Percentiles rank a stretch among this genome's conserved stretches.
These are phyloP conservation scores for Glyptemys insculpta DNA, from an alignment of 2,797 vertebrate species.

Conservation along the genomic window DNA sequence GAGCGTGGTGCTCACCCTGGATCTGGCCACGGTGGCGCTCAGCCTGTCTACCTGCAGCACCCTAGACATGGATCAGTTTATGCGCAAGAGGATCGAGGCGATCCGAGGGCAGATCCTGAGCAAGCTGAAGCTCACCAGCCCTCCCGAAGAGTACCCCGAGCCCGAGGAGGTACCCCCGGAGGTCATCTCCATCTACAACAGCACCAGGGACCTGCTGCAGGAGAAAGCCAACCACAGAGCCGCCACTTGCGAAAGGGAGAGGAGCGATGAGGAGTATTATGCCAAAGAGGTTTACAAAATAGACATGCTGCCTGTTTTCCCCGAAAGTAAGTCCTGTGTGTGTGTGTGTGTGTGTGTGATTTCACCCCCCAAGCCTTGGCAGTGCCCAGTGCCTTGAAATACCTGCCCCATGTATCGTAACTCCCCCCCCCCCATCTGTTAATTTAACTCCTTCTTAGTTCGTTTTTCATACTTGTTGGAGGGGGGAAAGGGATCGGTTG, in stretches of 20 bases:
- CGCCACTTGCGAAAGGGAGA: slow-evolving; percentile 93
- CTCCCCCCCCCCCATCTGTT: not conserved
- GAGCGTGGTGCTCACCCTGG: slow-evolving; percentile 89
- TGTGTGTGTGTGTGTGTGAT: not conserved
- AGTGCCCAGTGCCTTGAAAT: slow-evolving; percentile 3
- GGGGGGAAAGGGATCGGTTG: not conserved
- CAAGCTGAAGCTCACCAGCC: slow-evolving; percentile 94
- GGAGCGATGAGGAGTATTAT: slow-evolving; percentile 97
- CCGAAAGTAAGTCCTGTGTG: slow-evolving; percentile 91
- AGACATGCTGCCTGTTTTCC: slow-evolving; percentile 90
- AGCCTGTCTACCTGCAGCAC: slow-evolving; percentile 97
- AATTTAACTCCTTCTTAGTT: not conserved
- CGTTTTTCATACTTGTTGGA: not conserved
- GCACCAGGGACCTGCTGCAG: slow-evolving; percentile 95
- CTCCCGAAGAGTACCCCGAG: slow-evolving; percentile 92
- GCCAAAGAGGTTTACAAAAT: slow-evolving; percentile 98
- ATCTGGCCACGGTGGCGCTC: slow-evolving; percentile 89
- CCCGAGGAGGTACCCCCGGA: slow-evolving; percentile 94
- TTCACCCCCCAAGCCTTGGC: slow-evolving; percentile 5
- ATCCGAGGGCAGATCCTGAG: slow-evolving; percentile 97
- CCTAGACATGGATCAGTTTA: slow-evolving; percentile 96
- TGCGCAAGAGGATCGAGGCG: slow-evolving; percentile 95
- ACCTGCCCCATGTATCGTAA: not conserved
- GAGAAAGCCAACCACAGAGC: slow-evolving; percentile 96
- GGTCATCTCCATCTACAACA: slow-evolving; percentile 97